phyloP scores from a whole-genome alignment of 1,140 invertebrate species.

The Glossosoma conforme region DNA sequence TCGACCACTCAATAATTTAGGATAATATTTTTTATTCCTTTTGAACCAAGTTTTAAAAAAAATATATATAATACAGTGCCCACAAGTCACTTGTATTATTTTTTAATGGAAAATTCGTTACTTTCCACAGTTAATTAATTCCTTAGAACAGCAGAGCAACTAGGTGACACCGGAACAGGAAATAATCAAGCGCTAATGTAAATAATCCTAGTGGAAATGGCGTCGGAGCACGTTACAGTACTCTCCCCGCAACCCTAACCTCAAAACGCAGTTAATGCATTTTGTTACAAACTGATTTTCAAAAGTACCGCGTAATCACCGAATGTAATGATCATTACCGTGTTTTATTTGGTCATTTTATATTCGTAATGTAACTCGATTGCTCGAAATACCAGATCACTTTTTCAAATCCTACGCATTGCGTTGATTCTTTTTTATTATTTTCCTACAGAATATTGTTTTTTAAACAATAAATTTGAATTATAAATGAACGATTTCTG shows the following conservation, averaged over 20 bases:
- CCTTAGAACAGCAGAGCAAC: neutral
- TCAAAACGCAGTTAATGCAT: neutral
- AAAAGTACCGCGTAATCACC: neutral
- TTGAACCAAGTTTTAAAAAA: slow-evolving; percentile 1
- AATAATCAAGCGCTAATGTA: slow-evolving; percentile 17
- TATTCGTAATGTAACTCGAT: too few relatives aligned
- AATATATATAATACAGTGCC: slow-evolving; percentile 1
- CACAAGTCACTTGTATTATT: neutral
- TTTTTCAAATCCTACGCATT: too few relatives aligned
- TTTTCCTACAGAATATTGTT: too few relatives aligned
- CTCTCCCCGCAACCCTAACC: neutral
- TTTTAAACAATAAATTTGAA: too few relatives aligned
- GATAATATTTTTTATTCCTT: slow-evolving; percentile 3
- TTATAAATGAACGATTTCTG: too few relatives aligned
- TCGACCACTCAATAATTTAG: neutral
- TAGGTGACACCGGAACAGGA: slow-evolving; percentile 4
- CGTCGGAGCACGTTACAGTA: slow-evolving; percentile 15
- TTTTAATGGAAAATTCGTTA: neutral
- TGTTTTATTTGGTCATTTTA: too few relatives aligned
- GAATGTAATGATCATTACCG: neutral
- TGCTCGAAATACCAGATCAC: too few relatives aligned
- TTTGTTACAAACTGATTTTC: neutral
- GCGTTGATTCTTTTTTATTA: too few relatives aligned
- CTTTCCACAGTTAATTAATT: neutral
- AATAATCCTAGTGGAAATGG: slow-evolving; percentile 20